phyloP scores from a whole-genome alignment of 2,113 vertebrate genomes.

The Poeciliopsis prolifica region DNA sequence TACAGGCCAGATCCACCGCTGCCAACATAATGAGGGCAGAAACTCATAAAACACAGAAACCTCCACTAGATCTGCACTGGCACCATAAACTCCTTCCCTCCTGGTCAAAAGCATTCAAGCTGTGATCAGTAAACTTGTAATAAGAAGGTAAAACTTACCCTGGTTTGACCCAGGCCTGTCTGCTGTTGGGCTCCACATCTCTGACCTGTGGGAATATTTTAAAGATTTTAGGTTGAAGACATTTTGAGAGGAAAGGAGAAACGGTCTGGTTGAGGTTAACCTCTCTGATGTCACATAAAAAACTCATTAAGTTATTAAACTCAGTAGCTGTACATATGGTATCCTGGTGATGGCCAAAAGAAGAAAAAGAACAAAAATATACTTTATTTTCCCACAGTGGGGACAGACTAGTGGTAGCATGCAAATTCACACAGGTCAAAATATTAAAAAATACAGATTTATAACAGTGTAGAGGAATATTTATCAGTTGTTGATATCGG shows the following conservation, averaged over 20 bases:
- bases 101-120: no score
- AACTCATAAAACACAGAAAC: neutral
- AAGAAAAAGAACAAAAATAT: neutral
- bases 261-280: constrained; percentile 74
- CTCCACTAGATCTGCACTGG: neutral
- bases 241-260: neutral
- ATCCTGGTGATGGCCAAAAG: neutral
- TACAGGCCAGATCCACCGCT: constrained; percentile 92
- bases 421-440: neutral
- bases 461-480: neutral
- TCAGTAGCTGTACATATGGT: neutral
- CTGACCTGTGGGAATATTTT: constrained; percentile 43
- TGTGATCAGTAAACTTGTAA: no score
- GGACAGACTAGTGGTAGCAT: neutral
- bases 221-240: constrained; percentile 15
- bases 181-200: constrained; percentile 77
- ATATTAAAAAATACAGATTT: neutral
- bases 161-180: constrained; percentile 90
- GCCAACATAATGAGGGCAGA: neutral
- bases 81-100: neutral
- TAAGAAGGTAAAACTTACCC: constrained; percentile 81
- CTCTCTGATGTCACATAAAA: constrained; percentile 45
- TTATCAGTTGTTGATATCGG: neutral
- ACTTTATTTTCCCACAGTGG: neutral
- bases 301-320: neutral